Conservation (phyloP, 2,888 invertebrate species). For the Hedya salicella region DNA sequence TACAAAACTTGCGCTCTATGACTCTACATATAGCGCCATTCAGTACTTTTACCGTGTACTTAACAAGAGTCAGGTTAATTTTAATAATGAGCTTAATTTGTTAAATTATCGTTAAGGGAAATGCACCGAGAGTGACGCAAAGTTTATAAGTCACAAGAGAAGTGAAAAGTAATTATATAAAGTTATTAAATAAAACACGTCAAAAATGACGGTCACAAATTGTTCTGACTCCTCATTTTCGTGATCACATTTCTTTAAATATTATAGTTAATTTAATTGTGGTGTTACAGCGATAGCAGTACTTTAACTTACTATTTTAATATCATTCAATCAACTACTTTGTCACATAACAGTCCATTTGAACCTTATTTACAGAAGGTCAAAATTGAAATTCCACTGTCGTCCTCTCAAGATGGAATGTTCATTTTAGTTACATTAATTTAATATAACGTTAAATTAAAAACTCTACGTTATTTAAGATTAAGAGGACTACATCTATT, state of each 20-base stretch:
- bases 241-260: conserved; percentile 47
- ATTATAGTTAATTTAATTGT: conserved; percentile 52
- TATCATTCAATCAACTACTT: conserved; percentile 45
- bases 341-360: conserved; percentile 65
- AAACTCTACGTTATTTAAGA: conserved; percentile 35
- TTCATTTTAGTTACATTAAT: conserved; percentile 30
- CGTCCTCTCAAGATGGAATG: conserved; percentile 32
- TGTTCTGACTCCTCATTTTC: conserved; percentile 24
- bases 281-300: conserved; percentile 68
- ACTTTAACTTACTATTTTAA: conserved; percentile 55
- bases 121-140: conserved; percentile 13
- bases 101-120: conserved; percentile 1
- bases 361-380: conserved; percentile 56
- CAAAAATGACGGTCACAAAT: conserved; percentile 23
- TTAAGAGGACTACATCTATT: conserved; percentile 37
- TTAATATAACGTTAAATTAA: conserved; percentile 31
- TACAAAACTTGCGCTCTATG: conserved; percentile 1
- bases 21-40: conserved; percentile 3
- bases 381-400: conserved; percentile 36
- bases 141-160: background rate
- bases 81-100: background rate
- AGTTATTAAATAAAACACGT: conserved; percentile 9
- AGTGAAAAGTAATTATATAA: conserved; percentile 6
- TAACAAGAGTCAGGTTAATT: background rate
- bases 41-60: background rate